Base-by-base conservation (phyloP, 1,140 invertebrate genomes). In the Ooceraea biroi region DNA sequence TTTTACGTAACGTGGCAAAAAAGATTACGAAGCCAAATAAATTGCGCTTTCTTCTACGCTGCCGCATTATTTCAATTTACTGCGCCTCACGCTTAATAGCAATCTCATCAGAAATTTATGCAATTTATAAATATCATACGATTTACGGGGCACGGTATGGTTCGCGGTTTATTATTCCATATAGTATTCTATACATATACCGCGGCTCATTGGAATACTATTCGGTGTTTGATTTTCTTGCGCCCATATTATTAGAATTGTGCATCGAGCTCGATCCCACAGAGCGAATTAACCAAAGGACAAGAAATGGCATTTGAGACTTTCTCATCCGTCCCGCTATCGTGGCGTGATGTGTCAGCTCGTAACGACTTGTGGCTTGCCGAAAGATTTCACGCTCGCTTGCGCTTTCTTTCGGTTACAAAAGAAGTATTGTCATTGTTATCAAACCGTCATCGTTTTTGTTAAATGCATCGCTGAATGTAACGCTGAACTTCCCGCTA, bases 341-440 rank as follows among this genome's bases (percentile, higher is more conserved):
- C 66, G 4, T 80, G 25, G 55, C n/a, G 22, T 30, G 63, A 78
- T n/a, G n/a, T n/a, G n/a, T n/a, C 36, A 66, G 74, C 30, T 77
- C 46, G 46, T 61, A 61, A 63, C 25, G 63, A 27, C 25, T 63
- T 19, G 14, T 66, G 60, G 14, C 65, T 57, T 36, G n/a, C n/a
- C 36, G 48, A 69, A 69, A 57, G 36, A 19, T 57, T 78, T 78
- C 17, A 69, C 36, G 65, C n/a, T 27, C 22, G 61, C 46, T 22
- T 22, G 46, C 74, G 60, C 14, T 41, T 36, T 57, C 36, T 80
- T 69, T 57, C 50, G 50, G 50, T 69, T 68, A 68, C 36, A 69
- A 68, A 78, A 80, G 44, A 80, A 80, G 76, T 80, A 80, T 80
- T 80, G 76, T 80, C 76, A 80, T 80, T 57, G 69, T 78, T 78